These are phyloP conservation scores for Crypturellus tataupa DNA, from an alignment of 2,797 vertebrate species.

Conservation along the genomic window DNA sequence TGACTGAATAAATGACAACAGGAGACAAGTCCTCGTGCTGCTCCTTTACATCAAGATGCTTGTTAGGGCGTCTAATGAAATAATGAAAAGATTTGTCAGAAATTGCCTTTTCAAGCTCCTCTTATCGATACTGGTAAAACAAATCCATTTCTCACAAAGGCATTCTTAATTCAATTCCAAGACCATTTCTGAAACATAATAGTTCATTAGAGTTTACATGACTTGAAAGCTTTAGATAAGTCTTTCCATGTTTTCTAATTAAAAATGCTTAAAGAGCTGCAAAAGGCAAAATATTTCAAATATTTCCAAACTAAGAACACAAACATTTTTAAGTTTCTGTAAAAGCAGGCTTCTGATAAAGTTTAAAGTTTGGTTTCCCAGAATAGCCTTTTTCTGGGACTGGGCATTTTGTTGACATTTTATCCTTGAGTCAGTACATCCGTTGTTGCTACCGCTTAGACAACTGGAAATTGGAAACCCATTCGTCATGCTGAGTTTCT, in stretches of 20 bases:
- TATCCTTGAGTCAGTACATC: slow-evolving; percentile 3
- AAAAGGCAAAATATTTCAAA: neutral
- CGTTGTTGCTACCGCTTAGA: slow-evolving; percentile 21
- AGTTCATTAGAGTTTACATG: neutral
- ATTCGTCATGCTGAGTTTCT: slow-evolving; percentile 27
- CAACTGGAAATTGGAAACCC: slow-evolving; percentile 43
- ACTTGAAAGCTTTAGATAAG: neutral
- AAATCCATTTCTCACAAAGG: neutral
- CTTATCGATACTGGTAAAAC: neutral
- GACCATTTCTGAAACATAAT: neutral
- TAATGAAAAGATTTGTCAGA: neutral
- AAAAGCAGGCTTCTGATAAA: neutral
- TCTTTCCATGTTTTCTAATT: neutral
- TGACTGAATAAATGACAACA: neutral
- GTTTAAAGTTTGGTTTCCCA: neutral
- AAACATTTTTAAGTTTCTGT: neutral
- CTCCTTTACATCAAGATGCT: neutral
- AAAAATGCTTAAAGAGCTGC: neutral
- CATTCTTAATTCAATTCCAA: neutral
- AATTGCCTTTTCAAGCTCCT: neutral
- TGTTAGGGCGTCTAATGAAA: neutral
- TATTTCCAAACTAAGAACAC: neutral
- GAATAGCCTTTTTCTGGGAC: neutral
- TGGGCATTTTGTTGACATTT: slow-evolving; percentile 25
- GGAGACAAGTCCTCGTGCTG: neutral